Evolutionary conservation across 1,140 invertebrate species (phyloP), one percentile per base, ranked within the genome.

Genomic region (Drosophila arawakana): DNA sequence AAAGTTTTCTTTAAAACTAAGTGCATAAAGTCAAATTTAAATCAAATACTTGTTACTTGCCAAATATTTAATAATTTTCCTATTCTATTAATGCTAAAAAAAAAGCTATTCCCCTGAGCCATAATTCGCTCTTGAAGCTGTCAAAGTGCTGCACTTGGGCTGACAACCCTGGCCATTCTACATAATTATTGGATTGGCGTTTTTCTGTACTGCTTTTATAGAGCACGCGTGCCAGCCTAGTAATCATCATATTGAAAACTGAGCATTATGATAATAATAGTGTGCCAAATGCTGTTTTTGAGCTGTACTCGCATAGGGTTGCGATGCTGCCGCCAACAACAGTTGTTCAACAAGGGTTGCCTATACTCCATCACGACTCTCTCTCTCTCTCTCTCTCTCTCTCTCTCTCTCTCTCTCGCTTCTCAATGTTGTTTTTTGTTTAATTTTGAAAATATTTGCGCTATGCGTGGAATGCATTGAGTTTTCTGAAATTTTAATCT

Each of bases 221-320:
- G 52, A 50, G 44, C 54, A 68, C 76, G 72, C 80, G 80, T 81
- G 80, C 60, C 80, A 57, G 80, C 55, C 80, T 57, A 69, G 50
- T 72, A 78, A 82, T 82, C 80, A 73, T 41, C 65, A 76, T 79
- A 82, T 79, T 83, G 72, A 71, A 80, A 72, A 67, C 54, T 74
- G 84, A 73, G 80, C 80, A 82, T 88, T 82, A 86, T 85, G 62
- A 65, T 83, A 68, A 88, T 86, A 88, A 88, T 86, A 86, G 83
- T 88, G 83, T 77, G 80, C 76, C 83, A 86, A 82, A 76, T 88
- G 80, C 62, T 61, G 39, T 18, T 46, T 39, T 55, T 50, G 69
- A 35, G 35, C 25, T 39, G 35, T 4, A 10, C 25, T 25, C 34
- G 35, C 13, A 57, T 54, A 71, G 76, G 66, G 67, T 78, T 58